Base-by-base conservation (phyloP, 2,888 invertebrate species). In the Tetragnatha montana region DNA sequence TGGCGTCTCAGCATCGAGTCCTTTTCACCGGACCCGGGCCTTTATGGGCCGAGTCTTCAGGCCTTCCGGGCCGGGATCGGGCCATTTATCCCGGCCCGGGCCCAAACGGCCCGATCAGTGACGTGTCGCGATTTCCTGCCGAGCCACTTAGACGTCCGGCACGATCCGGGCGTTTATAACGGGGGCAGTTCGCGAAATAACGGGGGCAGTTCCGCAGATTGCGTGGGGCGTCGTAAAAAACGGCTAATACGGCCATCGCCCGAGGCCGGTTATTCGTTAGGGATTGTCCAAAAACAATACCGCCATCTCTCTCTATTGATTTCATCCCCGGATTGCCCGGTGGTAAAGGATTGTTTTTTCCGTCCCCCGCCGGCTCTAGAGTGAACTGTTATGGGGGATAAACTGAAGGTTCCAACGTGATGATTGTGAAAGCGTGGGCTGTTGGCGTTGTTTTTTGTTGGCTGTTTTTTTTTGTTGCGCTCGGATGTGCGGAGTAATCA, bases 91-190 rank as follows among this genome's bases (percentile, higher is more conserved):
- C 73, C 50, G 50, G 73, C 50, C 22, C 22, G 60, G 60, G 22
- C 78, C 75, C n/a, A 47, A 75, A 49, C 49, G n/a, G 50, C 19
- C 78, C 22, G 22, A 60, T 35, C 35, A 22, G 14, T 78, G 51
- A 85, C 71, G 85, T 85, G 60, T 51, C 68, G 79, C 14, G 79
- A 73, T 85, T 85, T 79, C 68, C 60, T 51, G 74, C 78, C 73
- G 17, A 76, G 69, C 69, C 81, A 81, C 78, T 78, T 78, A 78
- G 51, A 81, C 81, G 19, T 71, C 14, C n/a, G 75, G 49, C 87
- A 88, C 87, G 87, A 82, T 22, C 71, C 8, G n/a, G 49, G 69
- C 50, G 78, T 88, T 88, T 88, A 81, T 88, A 81, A 76, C 68
- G 47, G 68, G 71, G 51, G 80, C 73, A 49, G 71, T n/a, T 60